Evolutionary conservation across 92 coral and sea anemone genomes (phyloP), one percentile per base, ranked within the genome.

Genomic region (Diadumene lineata): DNA sequence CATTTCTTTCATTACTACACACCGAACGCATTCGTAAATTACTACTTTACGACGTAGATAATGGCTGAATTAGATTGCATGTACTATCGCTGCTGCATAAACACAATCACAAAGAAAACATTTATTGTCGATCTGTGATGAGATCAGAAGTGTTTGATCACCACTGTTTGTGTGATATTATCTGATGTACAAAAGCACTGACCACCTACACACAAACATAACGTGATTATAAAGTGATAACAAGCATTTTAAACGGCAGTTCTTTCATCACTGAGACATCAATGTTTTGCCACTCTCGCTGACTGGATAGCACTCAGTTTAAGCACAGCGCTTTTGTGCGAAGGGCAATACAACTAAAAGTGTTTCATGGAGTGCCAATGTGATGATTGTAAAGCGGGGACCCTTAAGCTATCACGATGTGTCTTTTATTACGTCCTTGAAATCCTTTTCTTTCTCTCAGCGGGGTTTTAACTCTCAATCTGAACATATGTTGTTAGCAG

Each of bases 351-450:
- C 25, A 53, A 2, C 60, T 38, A 58, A 58, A 58, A 58, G 64
- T 58, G 64, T 8, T 58, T 22, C 28, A 26, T 58, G 64, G 1
- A 62, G 68, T 28, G 29, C 7, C 30, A 23, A 58, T 58, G 23
- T 53, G n/a, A 8, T 2, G 60, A 53, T 53, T 53, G 60, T 16
- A 53, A 8, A 43, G 38, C 38, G 27, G n/a, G 68, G n/a, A n/a
- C 68, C 68, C 68, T 62, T 30, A 23, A 62, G 68, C 68, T 11
- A 62, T 62, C 68, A 62, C 43, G 43, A 62, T 62, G 68, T 6
- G 1, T 6, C 7, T n/a, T 6, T 62, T 62, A 62, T 62, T 62
- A 43, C 31, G 38, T 27, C 31, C 27, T 62, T 43, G 18, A 28
- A 62, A 27, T 28, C 43, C 43, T 28, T 62, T 62, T 62, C 21